phyloP scores from a whole-genome alignment of 2,113 vertebrate species.

The Rhinogobius similis region DNA sequence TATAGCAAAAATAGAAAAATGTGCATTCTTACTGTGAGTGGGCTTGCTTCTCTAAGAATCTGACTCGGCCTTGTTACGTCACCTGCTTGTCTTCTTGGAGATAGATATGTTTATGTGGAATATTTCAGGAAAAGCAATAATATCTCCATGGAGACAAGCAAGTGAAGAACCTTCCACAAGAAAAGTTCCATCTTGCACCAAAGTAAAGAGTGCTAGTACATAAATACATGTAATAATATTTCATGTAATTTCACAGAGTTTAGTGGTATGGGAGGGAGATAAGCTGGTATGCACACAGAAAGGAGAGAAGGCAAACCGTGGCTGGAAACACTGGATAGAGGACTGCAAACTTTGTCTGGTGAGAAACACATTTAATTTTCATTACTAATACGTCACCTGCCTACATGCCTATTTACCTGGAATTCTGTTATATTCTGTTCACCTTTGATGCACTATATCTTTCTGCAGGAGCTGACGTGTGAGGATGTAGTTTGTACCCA shows the following conservation, averaged over 20 bases:
- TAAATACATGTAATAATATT: not conserved
- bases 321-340: constrained; percentile 93
- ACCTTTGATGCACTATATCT: not conserved
- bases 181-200: not conserved
- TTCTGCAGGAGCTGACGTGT: constrained; percentile 85
- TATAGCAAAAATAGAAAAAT: no score
- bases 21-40: no score
- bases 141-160: no score
- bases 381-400: no score
- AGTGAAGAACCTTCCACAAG: not conserved
- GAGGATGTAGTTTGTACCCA: constrained; percentile 86
- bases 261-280: constrained; percentile 88
- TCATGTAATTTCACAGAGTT: constrained; percentile 70
- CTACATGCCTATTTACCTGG: not conserved
- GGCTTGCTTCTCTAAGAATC: no score
- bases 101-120: no score
- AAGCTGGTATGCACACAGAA: constrained; percentile 86
- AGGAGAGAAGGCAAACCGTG: constrained; percentile 89
- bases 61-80: no score
- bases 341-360: constrained; percentile 86
- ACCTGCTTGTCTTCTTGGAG: no score
- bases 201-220: not conserved
- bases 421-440: not conserved
- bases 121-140: no score
- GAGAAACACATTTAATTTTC: constrained; percentile 27